phyloP scores from a whole-genome alignment of 2,888 invertebrate species.

The Sisyra nigra region DNA sequence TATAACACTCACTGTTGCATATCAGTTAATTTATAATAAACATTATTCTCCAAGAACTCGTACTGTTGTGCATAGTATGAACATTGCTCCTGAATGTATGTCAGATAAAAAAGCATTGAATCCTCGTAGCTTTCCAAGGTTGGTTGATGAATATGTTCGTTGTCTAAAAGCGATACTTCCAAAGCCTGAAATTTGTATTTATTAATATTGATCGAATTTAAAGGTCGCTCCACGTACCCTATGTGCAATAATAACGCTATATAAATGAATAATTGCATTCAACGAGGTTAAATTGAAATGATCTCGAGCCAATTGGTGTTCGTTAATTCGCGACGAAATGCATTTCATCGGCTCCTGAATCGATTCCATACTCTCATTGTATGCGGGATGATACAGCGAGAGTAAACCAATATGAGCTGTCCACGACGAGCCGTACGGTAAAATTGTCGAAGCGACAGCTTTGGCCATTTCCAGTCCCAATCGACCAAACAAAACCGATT shows the following conservation, averaged over 20 bases:
- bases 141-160: conserved; percentile 27
- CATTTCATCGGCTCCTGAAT: conserved; percentile 16
- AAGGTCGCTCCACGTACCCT: conserved; percentile 19
- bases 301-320: conserved; percentile 15
- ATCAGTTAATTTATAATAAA: conserved; percentile 24
- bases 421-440: conserved; percentile 25
- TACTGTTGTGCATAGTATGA: conserved; percentile 22
- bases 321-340: conserved; percentile 15
- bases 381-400: conserved; percentile 22
- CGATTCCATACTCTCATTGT: conserved; percentile 21
- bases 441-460: conserved; percentile 28
- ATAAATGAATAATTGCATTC: conserved; percentile 20
- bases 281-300: conserved; percentile 21
- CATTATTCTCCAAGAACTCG: conserved; percentile 24
- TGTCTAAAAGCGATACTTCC: conserved; percentile 14
- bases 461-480: conserved; percentile 30
- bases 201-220: conserved; percentile 3
- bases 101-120: conserved; percentile 34
- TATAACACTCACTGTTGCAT: conserved; percentile 6
- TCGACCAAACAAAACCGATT: conserved; percentile 31
- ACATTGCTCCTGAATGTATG: conserved; percentile 34
- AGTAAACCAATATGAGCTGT: conserved; percentile 27
- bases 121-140: conserved; percentile 30
- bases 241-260: conserved; percentile 23
- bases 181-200: conserved; percentile 16